Evolutionary conservation across 1,140 invertebrate genomes (phyloP), one percentile per base, ranked within the genome.

Genomic region (Brachionus rotundiformis): DNA sequence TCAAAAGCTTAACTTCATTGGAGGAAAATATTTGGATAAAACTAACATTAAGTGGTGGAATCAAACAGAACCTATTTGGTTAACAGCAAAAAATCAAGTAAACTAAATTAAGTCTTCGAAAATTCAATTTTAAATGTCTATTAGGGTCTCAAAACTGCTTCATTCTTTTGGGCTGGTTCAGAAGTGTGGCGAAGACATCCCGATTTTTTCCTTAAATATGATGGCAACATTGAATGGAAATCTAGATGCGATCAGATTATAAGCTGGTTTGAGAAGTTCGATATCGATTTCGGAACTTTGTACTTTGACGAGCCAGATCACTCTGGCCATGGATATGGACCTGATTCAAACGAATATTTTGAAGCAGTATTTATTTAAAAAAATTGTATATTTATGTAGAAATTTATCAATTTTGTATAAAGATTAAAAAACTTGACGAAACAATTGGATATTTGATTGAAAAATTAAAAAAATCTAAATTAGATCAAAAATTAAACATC

Each of bases 281-380:
- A 83, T 23, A 39, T 83, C 3, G 82, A 86, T 81, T 88, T 93
- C 75, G 89, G 92, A 4, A 89, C 91, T 84, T 80, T 92, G n/a
- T 93, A 94, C 84, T 91, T 93, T 84, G 90, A 93, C 84, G 90
- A 93, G 84, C 92, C 92, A 1, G 93, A 93, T 85, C 85, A 86
- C 10, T 86, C 89, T 81, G 91, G 88, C 3, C 91, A 92, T 39
- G 27, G 19, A 23, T 63, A 41, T 13, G 79, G 79, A 41, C 79
- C 79, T 47, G 54, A 81, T 47, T 61, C 29, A n/a, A 11, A 36
- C 33, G 49, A 82, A 82, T 49, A 23, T n/a, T 8, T 27, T 16
- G 11, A 44, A 39, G 31, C 44, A 59, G 41, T 71, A 82, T 3
- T 41, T 7, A 25, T 25, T 73, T 29, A 23, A 16, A 16, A n/a